Base-by-base conservation (phyloP, 2,888 invertebrate genomes). In the Drosophila barbarae region DNA sequence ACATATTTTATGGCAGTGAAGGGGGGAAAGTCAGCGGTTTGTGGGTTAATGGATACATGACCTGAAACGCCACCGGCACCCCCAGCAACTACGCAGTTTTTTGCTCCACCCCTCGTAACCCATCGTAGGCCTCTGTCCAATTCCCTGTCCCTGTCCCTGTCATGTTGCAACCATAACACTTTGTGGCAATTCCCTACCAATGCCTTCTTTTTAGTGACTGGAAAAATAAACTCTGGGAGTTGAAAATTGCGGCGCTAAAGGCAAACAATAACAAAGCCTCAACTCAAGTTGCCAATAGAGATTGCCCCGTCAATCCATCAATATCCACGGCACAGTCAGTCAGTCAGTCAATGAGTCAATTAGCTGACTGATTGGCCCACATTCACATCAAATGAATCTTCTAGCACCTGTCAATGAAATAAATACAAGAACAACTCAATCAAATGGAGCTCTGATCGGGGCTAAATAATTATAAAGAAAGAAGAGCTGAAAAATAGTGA, bases 271-370 rank as follows among this genome's bases (percentile, higher is more conserved):
- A 71, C 81, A 75, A 60, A 52, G 64, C 69, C 54, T 68, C 71
- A 57, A 68, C 54, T 68, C 71, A 57, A 68, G 57, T 76, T 71
- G 82, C 73, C 77, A 71, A 42, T 61, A 61, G 61, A 61, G 61
- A 61, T 61, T 61, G 26, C 50, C 64, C 36, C 32, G 61, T 51
- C 65, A 44, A 64, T 64, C 65, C 42, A 59, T 72, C 56, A 64
- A 49, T 69, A 52, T 49, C 32, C 23, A 50, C 18, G 30, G 57
- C 21, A 26, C 61, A 58, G 42, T 36, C 60, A 65, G 42, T 39
- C 60, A 47, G 38, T 30, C 26, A 55, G 50, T 69, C 71, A 39
- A 65, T 76, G 72, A 75, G 58, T 71, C 58, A 68, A 47, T 59
- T 58, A 58, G 56, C 46, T 21, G 41, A 36, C 52, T 67, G 35